These are phyloP conservation scores for Bungarus multicinctus DNA, from an alignment of 2,113 vertebrate genomes.

Conservation along the genomic window DNA sequence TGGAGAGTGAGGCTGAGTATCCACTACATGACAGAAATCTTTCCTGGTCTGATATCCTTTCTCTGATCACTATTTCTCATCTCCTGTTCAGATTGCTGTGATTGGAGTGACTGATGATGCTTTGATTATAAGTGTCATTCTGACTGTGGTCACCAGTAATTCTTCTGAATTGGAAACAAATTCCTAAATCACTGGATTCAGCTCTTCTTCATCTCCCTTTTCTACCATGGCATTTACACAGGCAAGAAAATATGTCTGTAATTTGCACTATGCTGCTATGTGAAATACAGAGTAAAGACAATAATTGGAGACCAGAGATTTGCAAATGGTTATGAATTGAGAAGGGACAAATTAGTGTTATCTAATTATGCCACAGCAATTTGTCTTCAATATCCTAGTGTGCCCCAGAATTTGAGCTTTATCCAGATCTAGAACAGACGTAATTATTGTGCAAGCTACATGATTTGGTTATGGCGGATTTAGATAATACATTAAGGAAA, in stretches of 20 bases:
- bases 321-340: background rate
- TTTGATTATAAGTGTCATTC: background rate
- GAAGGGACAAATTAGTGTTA: background rate
- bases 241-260: background rate
- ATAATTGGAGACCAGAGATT: background rate
- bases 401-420: background rate
- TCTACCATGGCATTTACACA: background rate
- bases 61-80: background rate
- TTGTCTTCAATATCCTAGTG: background rate
- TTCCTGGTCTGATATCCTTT: background rate
- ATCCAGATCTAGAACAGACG: background rate
- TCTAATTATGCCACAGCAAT: background rate
- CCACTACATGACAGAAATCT: background rate
- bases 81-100: background rate
- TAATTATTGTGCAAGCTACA: background rate
- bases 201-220: background rate
- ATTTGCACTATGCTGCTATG: background rate
- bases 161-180: background rate
- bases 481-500: background rate
- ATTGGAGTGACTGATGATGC: background rate
- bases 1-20: background rate
- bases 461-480: background rate
- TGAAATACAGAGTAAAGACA: background rate
- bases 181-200: background rate
- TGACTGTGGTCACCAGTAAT: background rate